Base-by-base conservation (phyloP, 2,888 invertebrate genomes). In the Microplitis manilae region DNA sequence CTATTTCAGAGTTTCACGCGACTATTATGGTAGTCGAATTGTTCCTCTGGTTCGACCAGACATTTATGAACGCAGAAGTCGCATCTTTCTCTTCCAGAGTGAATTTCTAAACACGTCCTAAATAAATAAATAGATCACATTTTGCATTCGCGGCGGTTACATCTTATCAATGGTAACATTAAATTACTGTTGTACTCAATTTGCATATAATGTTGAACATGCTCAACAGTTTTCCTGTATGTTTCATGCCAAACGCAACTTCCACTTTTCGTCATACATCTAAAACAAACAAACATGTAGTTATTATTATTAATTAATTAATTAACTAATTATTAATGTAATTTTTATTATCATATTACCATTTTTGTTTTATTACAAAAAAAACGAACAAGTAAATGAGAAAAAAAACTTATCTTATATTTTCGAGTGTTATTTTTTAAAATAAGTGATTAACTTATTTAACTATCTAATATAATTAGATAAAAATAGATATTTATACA, bases 141-240 rank as follows among this genome's bases (percentile, higher is more conserved):
- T 75, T 83, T 83, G 83, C 86, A 87, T 82, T 83, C 83, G 83
- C 85, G 81, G 84, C 83, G 83, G 80, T 87, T 85, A 85, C 89
- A 89, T 85, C 84, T 84, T 79, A 89, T 85, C 80, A 81, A 82
- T 81, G 88, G 87, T 84, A 88, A 81, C 86, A 89, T 87, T 85
- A 89, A 83, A 84, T 87, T 85, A 85, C 88, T 87, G 82, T 85
- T 86, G 84, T 93, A 94, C 78, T 92, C 91, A 83, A 90, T 91
- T 81, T 93, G 85, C 94, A 95, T 95, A 83, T 93, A 92, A 86
- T 92, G 91, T 90, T 96, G 95, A 50, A 94, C 92, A 82, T 92
- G 90, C 83, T 93, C 92, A 71, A 93, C 89, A 81, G 95, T 92
- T 85, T 90, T 89, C 83, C 91, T 90, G 88, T 94, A 95, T 8